Evolutionary conservation across 1,140 invertebrate species (phyloP).

Genomic region (Drosophila burlai): DNA sequence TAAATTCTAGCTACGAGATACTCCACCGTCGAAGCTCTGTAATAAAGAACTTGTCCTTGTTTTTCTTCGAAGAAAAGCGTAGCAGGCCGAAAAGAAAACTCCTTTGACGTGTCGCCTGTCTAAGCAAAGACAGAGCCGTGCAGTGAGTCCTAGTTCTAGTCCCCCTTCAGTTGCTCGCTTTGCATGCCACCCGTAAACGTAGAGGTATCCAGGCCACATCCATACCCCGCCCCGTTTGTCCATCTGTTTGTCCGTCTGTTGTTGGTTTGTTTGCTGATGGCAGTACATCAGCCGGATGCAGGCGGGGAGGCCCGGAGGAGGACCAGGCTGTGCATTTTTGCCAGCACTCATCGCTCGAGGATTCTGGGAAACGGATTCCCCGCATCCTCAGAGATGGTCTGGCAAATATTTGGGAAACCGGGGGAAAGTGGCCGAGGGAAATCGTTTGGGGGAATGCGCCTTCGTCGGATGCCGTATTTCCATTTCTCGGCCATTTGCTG

Average conservation of each 20-base stretch:
- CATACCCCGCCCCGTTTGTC: constrained; percentile 5
- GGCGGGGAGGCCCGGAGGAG: constrained; percentile 10
- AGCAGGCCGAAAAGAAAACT: constrained; percentile 15
- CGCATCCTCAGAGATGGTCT: not conserved
- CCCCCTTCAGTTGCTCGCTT: constrained; percentile 1
- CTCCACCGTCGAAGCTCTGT: not conserved
- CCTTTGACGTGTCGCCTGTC: constrained; percentile 39
- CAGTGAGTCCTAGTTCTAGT: constrained; percentile 24
- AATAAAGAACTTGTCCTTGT: not conserved
- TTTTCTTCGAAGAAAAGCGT: constrained; percentile 9
- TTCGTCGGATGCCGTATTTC: constrained; percentile 37
- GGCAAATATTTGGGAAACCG: constrained; percentile 10
- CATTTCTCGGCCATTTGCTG: constrained; percentile 73
- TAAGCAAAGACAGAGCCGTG: constrained; percentile 39
- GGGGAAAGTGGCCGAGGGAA: constrained; percentile 15
- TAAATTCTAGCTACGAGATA: not conserved
- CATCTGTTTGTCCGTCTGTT: constrained; percentile 23
- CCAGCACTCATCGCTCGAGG: constrained; percentile 13
- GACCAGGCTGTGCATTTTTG: constrained; percentile 53
- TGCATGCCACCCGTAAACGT: constrained; percentile 7
- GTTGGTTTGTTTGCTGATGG: constrained; percentile 35
- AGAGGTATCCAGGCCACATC: not conserved
- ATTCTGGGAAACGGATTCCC: constrained; percentile 15
- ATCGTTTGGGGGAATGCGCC: constrained; percentile 33
- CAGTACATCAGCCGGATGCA: constrained; percentile 68